Evolutionary conservation across 2,888 invertebrate species (phyloP).

Genomic region (Podabrus alpinus): DNA sequence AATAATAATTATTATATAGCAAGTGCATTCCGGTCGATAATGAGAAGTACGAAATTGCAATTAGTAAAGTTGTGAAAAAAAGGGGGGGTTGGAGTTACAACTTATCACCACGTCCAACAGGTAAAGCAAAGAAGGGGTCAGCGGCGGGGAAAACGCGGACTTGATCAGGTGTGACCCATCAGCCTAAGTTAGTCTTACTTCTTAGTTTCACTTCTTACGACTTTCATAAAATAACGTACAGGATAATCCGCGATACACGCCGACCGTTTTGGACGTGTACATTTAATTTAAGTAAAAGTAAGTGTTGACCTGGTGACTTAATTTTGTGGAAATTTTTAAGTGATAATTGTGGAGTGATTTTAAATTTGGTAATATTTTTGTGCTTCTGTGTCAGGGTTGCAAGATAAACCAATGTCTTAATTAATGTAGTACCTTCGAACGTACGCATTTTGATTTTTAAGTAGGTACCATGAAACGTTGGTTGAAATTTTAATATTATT

Average conservation of each 20-base stretch:
- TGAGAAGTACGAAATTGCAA: neutral
- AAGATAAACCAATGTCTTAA: neutral
- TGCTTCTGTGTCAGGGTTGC: constrained; percentile 16
- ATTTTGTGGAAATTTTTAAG: constrained; percentile 2
- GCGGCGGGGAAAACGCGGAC: constrained; percentile 24
- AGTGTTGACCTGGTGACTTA: constrained; percentile 2
- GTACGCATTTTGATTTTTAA: neutral
- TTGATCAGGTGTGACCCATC: constrained; percentile 32
- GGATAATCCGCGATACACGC: neutral
- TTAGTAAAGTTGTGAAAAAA: neutral
- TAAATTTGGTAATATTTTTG: neutral
- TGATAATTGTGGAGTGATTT: neutral
- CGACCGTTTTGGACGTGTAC: neutral
- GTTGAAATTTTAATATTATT: neutral
- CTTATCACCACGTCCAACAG: neutral
- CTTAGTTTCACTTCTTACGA: constrained; percentile 25
- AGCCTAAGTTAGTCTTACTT: constrained; percentile 21
- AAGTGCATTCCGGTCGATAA: neutral
- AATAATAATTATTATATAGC: neutral
- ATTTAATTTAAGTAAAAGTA: constrained; percentile 9
- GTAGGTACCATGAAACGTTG: neutral
- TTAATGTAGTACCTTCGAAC: neutral
- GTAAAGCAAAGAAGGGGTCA: constrained; percentile 5
- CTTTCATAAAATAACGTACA: constrained; percentile 5
- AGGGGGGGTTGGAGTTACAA: neutral